Percentiles rank a stretch among this genome's conserved stretches.
These are phyloP conservation scores for Pachycephala philippinensis DNA, from an alignment of 2,113 vertebrate species.

Conservation along the genomic window DNA sequence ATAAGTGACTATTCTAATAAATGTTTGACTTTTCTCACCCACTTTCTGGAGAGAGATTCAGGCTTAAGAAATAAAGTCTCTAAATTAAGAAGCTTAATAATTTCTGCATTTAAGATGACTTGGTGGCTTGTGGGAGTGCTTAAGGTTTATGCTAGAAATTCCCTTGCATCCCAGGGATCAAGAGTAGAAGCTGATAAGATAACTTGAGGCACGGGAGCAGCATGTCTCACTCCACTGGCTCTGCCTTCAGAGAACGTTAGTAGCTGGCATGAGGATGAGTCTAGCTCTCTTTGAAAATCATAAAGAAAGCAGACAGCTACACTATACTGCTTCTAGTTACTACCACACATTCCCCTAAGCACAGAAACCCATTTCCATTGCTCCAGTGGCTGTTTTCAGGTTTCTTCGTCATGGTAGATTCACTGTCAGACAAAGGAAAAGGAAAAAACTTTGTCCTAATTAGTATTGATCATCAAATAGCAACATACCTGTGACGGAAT, in stretches of 20 bases:
- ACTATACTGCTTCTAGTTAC: background rate
- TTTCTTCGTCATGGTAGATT: background rate
- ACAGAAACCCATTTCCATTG: background rate
- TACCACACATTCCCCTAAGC: background rate
- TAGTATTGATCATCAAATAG: background rate
- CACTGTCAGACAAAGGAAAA: background rate
- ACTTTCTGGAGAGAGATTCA: conserved; percentile 46
- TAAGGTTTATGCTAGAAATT: conserved; percentile 68
- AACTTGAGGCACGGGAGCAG: conserved; percentile 17
- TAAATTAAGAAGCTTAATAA: conserved; percentile 79
- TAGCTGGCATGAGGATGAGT: background rate
- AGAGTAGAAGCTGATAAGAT: conserved; percentile 65
- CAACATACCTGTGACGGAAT: background rate
- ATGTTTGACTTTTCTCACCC: conserved; percentile 47
- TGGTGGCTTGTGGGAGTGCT: conserved; percentile 53
- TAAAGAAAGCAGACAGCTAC: background rate
- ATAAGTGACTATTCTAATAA: conserved; percentile 65
- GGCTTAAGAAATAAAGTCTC: conserved; percentile 67
- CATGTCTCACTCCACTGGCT: conserved; percentile 60
- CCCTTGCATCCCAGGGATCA: conserved; percentile 61
- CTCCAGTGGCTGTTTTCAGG: background rate
- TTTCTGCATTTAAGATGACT: conserved; percentile 68
- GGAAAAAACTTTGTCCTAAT: background rate
- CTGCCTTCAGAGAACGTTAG: conserved; percentile 40
- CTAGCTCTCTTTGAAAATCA: background rate